Evolutionary conservation across 2,797 vertebrate genomes (phyloP).

Genomic region (Gobionotothen gibberifrons): DNA sequence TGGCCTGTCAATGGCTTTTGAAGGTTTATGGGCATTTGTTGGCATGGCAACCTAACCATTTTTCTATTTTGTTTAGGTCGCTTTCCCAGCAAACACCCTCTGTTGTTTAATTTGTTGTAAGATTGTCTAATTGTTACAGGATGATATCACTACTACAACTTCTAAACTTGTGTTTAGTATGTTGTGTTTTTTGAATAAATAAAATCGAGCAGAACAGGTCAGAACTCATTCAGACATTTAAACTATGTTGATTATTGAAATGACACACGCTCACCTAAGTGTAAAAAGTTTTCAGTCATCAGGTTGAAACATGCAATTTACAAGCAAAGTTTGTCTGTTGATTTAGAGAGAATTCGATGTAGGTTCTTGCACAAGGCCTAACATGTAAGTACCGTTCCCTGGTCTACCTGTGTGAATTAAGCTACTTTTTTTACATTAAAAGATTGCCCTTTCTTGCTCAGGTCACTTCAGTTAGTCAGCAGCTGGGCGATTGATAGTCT

Average conservation of each 20-base stretch:
- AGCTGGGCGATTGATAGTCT: constrained; percentile 24
- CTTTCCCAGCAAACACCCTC: neutral
- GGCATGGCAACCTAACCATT: neutral
- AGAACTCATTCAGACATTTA: neutral
- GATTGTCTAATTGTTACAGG: neutral
- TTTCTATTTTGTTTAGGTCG: neutral
- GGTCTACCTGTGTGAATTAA: constrained; percentile 23
- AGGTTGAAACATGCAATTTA: neutral
- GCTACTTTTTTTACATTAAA: constrained; percentile 30
- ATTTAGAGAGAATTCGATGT: neutral
- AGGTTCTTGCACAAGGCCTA: constrained; percentile 38
- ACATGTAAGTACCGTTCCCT: constrained; percentile 27
- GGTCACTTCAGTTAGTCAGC: constrained; percentile 22
- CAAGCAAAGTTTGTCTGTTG: neutral
- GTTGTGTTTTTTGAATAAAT: neutral
- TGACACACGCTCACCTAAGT: neutral
- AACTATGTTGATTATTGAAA: neutral
- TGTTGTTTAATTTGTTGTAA: neutral
- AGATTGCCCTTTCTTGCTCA: constrained; percentile 2
- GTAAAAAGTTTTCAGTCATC: neutral
- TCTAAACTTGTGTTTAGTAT: neutral
- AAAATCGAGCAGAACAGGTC: neutral
- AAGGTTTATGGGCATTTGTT: neutral
- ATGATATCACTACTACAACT: neutral
- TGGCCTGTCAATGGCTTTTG: neutral